These are phyloP conservation scores for Elysia crispata DNA, from an alignment of 2,888 invertebrate species.

Conservation along the genomic window DNA sequence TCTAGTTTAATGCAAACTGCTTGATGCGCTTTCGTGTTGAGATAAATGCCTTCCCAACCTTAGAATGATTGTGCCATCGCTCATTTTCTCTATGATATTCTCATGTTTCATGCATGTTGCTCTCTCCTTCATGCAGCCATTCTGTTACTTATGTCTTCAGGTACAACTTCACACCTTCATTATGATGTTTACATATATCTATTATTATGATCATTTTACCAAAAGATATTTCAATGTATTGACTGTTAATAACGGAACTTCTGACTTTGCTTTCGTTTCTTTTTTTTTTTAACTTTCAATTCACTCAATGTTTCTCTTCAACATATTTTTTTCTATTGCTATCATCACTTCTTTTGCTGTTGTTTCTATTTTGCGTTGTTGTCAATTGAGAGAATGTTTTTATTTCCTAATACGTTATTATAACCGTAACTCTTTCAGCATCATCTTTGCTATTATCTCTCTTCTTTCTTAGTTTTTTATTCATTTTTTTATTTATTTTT, in stretches of 20 bases:
- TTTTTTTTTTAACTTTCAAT: conserved; percentile 19
- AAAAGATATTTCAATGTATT: not conserved
- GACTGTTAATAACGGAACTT: too few species aligned
- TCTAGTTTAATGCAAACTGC: too few species aligned
- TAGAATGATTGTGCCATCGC: not conserved
- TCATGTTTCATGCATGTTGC: conserved; percentile 30
- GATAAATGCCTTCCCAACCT: not conserved
- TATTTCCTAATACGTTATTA: too few species aligned
- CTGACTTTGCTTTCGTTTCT: not conserved
- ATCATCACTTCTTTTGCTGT: not conserved
- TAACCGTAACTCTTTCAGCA: too few species aligned
- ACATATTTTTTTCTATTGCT: not conserved
- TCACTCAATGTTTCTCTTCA: not conserved
- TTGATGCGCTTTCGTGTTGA: not conserved
- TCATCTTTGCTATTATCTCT: too few species aligned
- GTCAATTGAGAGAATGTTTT: not conserved
- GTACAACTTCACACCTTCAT: conserved; percentile 50
- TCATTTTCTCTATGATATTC: conserved; percentile 1
- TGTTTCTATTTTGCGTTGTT: not conserved
- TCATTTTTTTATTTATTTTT: too few species aligned
- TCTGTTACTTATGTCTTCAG: conserved; percentile 67
- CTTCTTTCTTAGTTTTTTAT: too few species aligned
- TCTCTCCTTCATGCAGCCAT: conserved; percentile 56
- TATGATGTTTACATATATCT: not conserved
- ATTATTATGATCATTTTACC: not conserved